A percentile compares a stretch with the other conserved stretches of the same genome.
These are phyloP conservation scores for Podarcis lilfordi DNA, from an alignment of 2,797 vertebrate species.

Conservation along the genomic window DNA sequence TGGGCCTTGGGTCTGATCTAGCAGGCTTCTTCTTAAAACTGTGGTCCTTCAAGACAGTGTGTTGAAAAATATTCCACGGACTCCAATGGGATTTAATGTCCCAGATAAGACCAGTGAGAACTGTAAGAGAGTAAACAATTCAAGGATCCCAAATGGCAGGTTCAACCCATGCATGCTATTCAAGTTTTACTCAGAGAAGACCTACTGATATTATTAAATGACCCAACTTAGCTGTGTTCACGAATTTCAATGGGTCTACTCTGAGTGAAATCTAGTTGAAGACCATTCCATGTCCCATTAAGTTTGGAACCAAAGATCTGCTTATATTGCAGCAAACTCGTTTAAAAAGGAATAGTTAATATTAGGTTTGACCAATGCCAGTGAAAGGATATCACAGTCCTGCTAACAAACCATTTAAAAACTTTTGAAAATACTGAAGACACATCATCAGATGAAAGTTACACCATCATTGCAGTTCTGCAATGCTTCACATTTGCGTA, in stretches of 20 bases:
- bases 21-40: too few relatives aligned
- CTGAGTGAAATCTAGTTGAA: too few relatives aligned
- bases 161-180: not conserved
- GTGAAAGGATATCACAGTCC: not conserved
- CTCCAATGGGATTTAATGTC: not conserved
- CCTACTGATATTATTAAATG: too few relatives aligned
- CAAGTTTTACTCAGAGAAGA: too few relatives aligned
- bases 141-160: not conserved
- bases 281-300: not conserved
- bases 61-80: not conserved
- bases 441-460: not conserved
- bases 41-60: not conserved
- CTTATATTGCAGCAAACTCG: not conserved
- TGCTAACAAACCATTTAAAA: not conserved
- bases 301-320: not conserved
- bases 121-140: not conserved
- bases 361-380: not conserved
- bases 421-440: not conserved
- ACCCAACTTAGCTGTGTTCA: too few relatives aligned
- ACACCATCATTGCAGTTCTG: not conserved
- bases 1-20: too few relatives aligned
- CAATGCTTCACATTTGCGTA: not conserved
- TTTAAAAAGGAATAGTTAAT: too few relatives aligned
- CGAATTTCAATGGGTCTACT: too few relatives aligned
- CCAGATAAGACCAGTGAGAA: not conserved